Evolutionary conservation across 2,888 invertebrate species (phyloP), one percentile per base, ranked within the genome.

Genomic region (Caenorhabditis sinica): DNA sequence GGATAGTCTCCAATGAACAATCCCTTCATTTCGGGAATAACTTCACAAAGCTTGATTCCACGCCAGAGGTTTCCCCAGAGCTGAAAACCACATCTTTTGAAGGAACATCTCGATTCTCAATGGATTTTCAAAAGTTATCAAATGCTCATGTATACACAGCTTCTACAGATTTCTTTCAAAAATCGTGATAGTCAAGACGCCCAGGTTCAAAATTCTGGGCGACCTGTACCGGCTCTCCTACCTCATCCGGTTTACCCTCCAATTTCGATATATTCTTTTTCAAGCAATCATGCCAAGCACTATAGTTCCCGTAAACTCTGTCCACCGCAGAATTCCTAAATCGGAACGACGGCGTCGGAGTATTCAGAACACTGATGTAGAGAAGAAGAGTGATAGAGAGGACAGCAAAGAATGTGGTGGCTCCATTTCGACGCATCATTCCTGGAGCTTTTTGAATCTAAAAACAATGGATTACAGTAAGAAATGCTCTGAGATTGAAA

Each of bases 11-110:
- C 56, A 28, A 86, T 84, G 15, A 36, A 23, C 9, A 81, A 49
- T n/a, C 53, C 40, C 40, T 81, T 81, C 81, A 81, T 69, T 13
- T 74, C 74, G 0, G 56, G 58, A 3, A 81, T 60, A 17, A n/a
- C 20, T 30, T 81, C 81, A 33, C 81, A 81, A 17, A 33, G 11
- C 20, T 81, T 81, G 40, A 81, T 60, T 51, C 81, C 81, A 20
- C 60, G 36, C 81, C 81, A 81, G 28, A 81, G 23, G 43, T 74
- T 81, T 40, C 65, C 65, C 81, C 81, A 81, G n/a, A 81, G 51
- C 81, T 81, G 61, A 53, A 81, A 74, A 49, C 43, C 23, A n/a
- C 13, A 25, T 23, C 23, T 53, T 53, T n/a, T n/a, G n/a, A n/a
- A n/a, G n/a, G n/a, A n/a, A n/a, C n/a, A n/a, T n/a, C n/a, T n/a